Base-by-base conservation (phyloP, 2,113 vertebrate genomes). In the Todiramphus saurophagus region DNA sequence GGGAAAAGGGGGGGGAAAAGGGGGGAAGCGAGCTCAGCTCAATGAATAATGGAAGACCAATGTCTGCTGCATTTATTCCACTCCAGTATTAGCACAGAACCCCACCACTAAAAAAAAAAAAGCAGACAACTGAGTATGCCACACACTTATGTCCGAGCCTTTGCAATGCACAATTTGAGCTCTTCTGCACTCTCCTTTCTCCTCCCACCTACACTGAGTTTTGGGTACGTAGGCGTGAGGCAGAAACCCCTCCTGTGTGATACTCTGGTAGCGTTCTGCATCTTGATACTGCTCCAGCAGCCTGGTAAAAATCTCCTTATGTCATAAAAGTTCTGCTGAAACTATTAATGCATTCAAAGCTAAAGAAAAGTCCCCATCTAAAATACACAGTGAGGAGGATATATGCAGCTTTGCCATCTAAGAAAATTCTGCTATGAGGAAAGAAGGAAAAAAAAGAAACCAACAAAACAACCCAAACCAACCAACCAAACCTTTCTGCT, bases 11-110 rank as follows among this genome's bases (percentile, higher is more conserved):
- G n/a, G n/a, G n/a, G n/a, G n/a, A n/a, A n/a, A n/a, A n/a, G n/a
- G n/a, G n/a, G n/a, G n/a, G n/a, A 0, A 33, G 15, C 0, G 1
- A 55, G 56, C 19, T 82, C 11, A 70, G 4, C 33, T 30, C 1
- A 1, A 55, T 19, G 21, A 75, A 5, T 16, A 81, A 67, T 2
- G 10, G 39, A 37, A 85, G n/a, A 46, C 27, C 8, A 24, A 25
- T 5, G 9, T 20, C 43, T 50, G 21, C n/a, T 72, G 2, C 3
- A 15, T n/a, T 74, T 88, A 31, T 13, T 75, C 39, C 66, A 37
- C 7, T 27, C 11, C 27, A 70, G 21, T 5, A 44, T 33, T 13
- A 67, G 21, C 44, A 59, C 15, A 82, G 17, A 83, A 2, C 5
- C 25, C 13, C 28, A 64, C 3, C 50, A n/a, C 33, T 51, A 48